These are phyloP conservation scores for Hirtodrosophila alboralis DNA, from an alignment of 2,888 invertebrate genomes.

Conservation along the genomic window DNA sequence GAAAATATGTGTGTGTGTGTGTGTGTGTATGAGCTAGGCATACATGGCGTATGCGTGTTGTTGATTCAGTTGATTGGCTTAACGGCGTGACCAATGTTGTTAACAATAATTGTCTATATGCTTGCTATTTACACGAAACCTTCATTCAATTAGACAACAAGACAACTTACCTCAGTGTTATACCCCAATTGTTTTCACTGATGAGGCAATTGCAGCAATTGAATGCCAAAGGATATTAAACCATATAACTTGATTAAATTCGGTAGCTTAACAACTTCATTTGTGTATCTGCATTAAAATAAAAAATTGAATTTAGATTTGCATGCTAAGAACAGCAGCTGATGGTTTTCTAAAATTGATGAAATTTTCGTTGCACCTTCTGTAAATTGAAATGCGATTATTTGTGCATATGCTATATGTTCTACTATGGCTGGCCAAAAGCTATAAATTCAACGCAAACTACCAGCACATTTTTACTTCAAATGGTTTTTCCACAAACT, in stretches of 20 bases:
- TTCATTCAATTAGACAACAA: slow-evolving; percentile 55
- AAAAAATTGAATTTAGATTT: no score
- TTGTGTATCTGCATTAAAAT: not conserved
- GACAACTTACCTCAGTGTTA: slow-evolving; percentile 21
- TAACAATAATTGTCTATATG: slow-evolving; percentile 70
- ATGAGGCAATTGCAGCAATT: slow-evolving; percentile 10
- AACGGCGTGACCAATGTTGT: slow-evolving; percentile 57
- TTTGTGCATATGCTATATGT: slow-evolving; percentile 5
- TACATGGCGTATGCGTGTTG: slow-evolving; percentile 58
- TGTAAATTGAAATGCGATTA: slow-evolving; percentile 13
- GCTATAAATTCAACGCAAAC: slow-evolving; percentile 24
- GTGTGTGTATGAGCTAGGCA: slow-evolving; percentile 31
- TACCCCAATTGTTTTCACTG: slow-evolving; percentile 21
- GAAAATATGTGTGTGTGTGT: slow-evolving; percentile 28
- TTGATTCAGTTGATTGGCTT: slow-evolving; percentile 78
- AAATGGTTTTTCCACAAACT: slow-evolving; percentile 31
- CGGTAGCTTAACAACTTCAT: not conserved
- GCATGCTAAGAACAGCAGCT: not conserved
- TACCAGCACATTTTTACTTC: slow-evolving; percentile 21
- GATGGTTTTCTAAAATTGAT: slow-evolving; percentile 11
- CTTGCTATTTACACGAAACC: slow-evolving; percentile 46
- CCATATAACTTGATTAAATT: slow-evolving; percentile 4
- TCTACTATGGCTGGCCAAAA: slow-evolving; percentile 1
- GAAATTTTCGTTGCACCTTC: slow-evolving; percentile 3
- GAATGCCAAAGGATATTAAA: slow-evolving; percentile 7